These are phyloP conservation scores for Pogona vitticeps DNA, from an alignment of 2,113 vertebrate species.

Conservation along the genomic window DNA sequence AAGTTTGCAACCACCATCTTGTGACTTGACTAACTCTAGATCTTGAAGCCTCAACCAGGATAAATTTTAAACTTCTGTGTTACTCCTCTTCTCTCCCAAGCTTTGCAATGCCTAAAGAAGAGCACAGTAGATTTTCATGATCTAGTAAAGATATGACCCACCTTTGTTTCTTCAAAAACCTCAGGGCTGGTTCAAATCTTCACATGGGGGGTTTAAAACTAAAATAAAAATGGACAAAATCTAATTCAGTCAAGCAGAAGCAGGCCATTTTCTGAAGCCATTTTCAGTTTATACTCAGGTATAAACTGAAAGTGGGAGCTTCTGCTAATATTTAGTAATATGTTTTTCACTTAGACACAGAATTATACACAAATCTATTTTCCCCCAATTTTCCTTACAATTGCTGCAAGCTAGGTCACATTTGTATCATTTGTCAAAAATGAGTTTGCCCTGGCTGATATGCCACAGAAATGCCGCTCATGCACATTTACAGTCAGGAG, in stretches of 20 bases:
- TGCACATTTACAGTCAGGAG: constrained; percentile 11
- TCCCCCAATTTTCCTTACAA: neutral
- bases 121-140: too few relatives aligned
- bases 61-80: too few relatives aligned
- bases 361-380: neutral
- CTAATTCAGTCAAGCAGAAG: neutral
- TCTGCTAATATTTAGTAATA: neutral
- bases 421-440: neutral
- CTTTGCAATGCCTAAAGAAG: too few relatives aligned
- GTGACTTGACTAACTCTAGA: too few relatives aligned
- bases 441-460: neutral
- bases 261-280: neutral
- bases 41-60: too few relatives aligned
- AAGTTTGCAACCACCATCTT: too few relatives aligned
- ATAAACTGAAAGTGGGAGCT: neutral
- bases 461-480: constrained; percentile 2
- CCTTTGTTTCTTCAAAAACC: neutral
- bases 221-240: too few relatives aligned
- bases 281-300: neutral
- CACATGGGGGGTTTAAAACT: neutral
- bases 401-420: neutral
- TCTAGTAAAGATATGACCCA: neutral
- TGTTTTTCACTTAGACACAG: neutral
- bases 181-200: neutral
- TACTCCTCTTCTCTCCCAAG: too few relatives aligned